Base-by-base conservation (phyloP, 2,113 vertebrate species). In the Hypocryptadius cinnamomeus region DNA sequence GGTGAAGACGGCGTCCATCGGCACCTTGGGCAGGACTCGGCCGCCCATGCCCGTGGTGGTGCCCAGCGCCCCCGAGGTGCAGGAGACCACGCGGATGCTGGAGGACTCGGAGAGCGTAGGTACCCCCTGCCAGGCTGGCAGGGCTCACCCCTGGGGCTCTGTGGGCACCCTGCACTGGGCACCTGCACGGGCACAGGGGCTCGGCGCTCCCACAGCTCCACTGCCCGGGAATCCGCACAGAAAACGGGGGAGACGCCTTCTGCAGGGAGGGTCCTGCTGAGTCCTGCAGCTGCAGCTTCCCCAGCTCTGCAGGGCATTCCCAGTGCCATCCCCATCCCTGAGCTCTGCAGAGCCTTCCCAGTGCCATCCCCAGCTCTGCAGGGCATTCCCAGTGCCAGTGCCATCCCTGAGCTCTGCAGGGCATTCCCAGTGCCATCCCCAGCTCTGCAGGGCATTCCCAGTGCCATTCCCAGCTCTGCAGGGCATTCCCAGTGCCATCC, bases 1-100 rank as follows among this genome's bases (percentile, higher is more conserved):
- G 2, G 99, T 99, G 94, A 99, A 99, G 98, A 99, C 99, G 6
- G 99, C 99, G 17, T 99, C 98, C 40, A 99, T 99, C 2, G 99
- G 99, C 85, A 99, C 99, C 3, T 83, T 99, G 77, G 98, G 99
- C 82, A 97, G 99, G 96, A 98, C 98, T 64, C 98, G 99, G 51
- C 98, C 98, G 19, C 99, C 99, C 14, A 98, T 99, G 98, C 97
- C 98, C 3, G 99, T 99, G 95, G 98, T 97, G 4, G 98, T 99
- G 54, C 99, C 99, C 96, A 99, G 98, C 33, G 99, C 99, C 72
- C 99, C 99, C 1, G 99, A 99, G 4, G 98, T 99, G 69, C 98
- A 98, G 57, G 99, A 99, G 97, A 99, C 98, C 94, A 98, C 98
- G 64, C 98, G 98, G 95, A 99, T 99, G 98, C 98, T 99, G 31